Conservation (phyloP, 2,797 vertebrate genomes). For the Dallia pectoralis region DNA sequence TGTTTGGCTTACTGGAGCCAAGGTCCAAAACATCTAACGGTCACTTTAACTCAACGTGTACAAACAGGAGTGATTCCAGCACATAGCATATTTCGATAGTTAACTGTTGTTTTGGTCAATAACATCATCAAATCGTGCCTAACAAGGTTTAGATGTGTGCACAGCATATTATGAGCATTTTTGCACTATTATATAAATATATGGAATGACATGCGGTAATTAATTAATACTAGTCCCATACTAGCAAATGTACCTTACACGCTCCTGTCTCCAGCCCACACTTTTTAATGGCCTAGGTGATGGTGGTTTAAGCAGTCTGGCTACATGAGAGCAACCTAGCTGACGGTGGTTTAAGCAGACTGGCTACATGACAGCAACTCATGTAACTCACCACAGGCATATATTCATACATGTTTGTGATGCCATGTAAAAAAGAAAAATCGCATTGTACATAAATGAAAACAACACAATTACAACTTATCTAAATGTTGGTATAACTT, state of each 20-base stretch:
- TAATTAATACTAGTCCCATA: not conserved
- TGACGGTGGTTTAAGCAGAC: constrained; percentile 6
- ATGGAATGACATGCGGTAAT: not conserved
- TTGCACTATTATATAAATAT: not conserved
- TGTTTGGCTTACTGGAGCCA: not conserved
- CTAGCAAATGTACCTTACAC: not conserved
- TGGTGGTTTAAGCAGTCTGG: constrained; percentile 9
- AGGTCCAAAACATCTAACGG: not conserved
- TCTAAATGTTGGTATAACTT: not conserved
- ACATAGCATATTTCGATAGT: not conserved
- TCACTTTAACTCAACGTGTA: not conserved
- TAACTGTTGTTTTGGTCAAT: not conserved
- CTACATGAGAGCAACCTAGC: not conserved
- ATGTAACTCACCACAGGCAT: not conserved
- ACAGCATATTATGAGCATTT: too few relatives aligned
- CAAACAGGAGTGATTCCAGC: not conserved
- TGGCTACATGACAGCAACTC: constrained; percentile 1
- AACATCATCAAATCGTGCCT: not conserved
- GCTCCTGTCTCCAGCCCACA: not conserved
- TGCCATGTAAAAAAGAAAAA: not conserved
- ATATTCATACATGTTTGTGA: not conserved
- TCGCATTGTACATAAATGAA: constrained; percentile 1
- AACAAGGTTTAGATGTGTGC: not conserved
- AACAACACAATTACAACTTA: not conserved
- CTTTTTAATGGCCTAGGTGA: not conserved